These are phyloP conservation scores for Gerosis bhagava DNA, from an alignment of 2,888 invertebrate genomes.

Conservation along the genomic window DNA sequence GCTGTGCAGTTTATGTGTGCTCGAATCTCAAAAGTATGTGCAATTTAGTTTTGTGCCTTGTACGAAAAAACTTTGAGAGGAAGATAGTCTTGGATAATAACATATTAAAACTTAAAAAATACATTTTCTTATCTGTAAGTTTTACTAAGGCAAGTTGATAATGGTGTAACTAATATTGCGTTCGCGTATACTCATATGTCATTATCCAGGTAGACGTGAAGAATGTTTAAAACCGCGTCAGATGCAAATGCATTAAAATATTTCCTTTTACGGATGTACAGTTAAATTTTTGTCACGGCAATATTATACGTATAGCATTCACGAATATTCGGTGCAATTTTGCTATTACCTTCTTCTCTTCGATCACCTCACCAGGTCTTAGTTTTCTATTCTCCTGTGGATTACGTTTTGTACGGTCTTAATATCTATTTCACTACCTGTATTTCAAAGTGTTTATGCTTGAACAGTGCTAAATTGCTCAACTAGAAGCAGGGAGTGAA, in stretches of 20 bases:
- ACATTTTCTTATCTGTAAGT: no score
- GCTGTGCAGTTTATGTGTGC: slow-evolving; percentile 78
- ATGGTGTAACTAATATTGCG: background rate
- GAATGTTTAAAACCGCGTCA: slow-evolving; percentile 63
- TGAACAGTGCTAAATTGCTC: slow-evolving; percentile 36
- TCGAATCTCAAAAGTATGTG: slow-evolving; percentile 73
- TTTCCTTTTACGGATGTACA: slow-evolving; percentile 60
- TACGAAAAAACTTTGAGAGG: slow-evolving; percentile 61
- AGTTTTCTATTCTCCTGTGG: slow-evolving; percentile 94
- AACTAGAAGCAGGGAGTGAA: slow-evolving; percentile 61
- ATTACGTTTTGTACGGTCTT: slow-evolving; percentile 77
- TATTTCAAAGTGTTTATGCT: slow-evolving; percentile 27
- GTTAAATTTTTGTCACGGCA: slow-evolving; percentile 76
- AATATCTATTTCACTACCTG: slow-evolving; percentile 60
- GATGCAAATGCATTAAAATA: slow-evolving; percentile 72
- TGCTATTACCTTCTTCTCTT: slow-evolving; percentile 95
- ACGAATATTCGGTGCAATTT: slow-evolving; percentile 65
- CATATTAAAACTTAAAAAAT: no score
- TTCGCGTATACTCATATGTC: slow-evolving; percentile 41
- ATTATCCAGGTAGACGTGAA: slow-evolving; percentile 59
- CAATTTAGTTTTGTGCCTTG: slow-evolving; percentile 70
- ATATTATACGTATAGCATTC: slow-evolving; percentile 77
- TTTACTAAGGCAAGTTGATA: no score
- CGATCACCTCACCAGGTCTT: slow-evolving; percentile 96
- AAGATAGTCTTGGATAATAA: slow-evolving; percentile 58